phyloP scores from a whole-genome alignment of 2,888 invertebrate genomes.

The Cephus runcator region DNA sequence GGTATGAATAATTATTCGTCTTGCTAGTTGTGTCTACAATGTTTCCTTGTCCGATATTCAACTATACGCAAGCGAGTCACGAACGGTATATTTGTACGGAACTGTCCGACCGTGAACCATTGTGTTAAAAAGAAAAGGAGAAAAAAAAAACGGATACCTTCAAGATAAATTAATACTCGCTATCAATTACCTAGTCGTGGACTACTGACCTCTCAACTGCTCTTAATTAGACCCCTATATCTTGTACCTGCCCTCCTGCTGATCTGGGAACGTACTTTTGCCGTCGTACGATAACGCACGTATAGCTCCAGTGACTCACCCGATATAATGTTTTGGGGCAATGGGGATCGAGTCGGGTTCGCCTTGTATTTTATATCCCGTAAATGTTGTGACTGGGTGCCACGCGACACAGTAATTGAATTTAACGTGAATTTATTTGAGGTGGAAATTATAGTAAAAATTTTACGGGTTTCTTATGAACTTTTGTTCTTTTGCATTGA shows the following conservation, averaged over 20 bases:
- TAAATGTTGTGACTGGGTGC: neutral
- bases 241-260: neutral
- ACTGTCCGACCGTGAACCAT: neutral
- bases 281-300: neutral
- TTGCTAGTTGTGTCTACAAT: conserved; percentile 22
- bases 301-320: neutral
- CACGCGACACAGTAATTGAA: neutral
- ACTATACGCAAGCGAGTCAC: neutral
- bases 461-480: neutral
- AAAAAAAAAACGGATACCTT: neutral
- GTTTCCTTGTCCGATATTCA: neutral
- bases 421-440: neutral
- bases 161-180: neutral
- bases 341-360: neutral
- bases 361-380: neutral
- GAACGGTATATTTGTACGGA: neutral
- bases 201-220: neutral
- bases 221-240: neutral
- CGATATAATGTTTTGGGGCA: neutral
- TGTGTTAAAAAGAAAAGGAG: neutral
- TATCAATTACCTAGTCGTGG: neutral
- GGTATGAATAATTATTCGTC: conserved; percentile 52
- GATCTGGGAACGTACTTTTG: too few relatives aligned
- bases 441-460: neutral
- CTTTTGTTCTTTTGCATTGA: neutral